phyloP scores from a whole-genome alignment of 2,888 invertebrate species.

The Trachelus iudaicus region DNA sequence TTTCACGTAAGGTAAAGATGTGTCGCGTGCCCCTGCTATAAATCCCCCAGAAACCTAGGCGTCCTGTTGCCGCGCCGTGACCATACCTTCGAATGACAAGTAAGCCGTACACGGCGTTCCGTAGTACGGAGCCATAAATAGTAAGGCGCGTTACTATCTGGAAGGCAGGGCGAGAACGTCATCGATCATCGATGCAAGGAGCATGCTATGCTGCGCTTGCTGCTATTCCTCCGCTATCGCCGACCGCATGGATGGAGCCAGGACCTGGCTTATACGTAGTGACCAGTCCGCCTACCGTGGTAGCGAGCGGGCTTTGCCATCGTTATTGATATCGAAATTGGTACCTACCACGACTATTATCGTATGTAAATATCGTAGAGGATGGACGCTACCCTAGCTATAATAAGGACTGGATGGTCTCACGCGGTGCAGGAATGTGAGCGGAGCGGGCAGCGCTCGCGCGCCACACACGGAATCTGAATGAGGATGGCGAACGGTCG shows the following conservation, averaged over 20 bases:
- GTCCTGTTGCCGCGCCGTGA: background rate
- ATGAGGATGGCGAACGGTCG: conserved; percentile 8
- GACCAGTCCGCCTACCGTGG: background rate
- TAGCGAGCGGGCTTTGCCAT: background rate
- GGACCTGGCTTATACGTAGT: background rate
- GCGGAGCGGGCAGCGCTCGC: conserved; percentile 10
- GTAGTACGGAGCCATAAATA: background rate
- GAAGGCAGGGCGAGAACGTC: conserved; percentile 1
- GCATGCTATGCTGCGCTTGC: background rate
- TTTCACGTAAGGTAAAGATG: background rate
- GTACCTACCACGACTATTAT: conserved; percentile 7
- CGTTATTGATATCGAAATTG: conserved; percentile 7
- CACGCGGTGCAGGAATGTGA: conserved; percentile 23
- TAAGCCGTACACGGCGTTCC: background rate
- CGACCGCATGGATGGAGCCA: background rate
- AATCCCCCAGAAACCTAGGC: background rate
- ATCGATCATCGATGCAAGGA: conserved; percentile 3
- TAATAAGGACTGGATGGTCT: conserved; percentile 15
- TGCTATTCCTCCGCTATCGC: background rate
- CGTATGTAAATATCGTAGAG: conserved; percentile 7
- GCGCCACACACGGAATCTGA: conserved; percentile 3
- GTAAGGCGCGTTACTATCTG: background rate
- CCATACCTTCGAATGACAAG: background rate
- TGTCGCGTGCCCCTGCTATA: background rate
- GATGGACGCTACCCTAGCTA: conserved; percentile 11